Base-by-base conservation (phyloP, 30 jellyfish, hydroid and myxozoan genomes). In the Mastigias papua region DNA sequence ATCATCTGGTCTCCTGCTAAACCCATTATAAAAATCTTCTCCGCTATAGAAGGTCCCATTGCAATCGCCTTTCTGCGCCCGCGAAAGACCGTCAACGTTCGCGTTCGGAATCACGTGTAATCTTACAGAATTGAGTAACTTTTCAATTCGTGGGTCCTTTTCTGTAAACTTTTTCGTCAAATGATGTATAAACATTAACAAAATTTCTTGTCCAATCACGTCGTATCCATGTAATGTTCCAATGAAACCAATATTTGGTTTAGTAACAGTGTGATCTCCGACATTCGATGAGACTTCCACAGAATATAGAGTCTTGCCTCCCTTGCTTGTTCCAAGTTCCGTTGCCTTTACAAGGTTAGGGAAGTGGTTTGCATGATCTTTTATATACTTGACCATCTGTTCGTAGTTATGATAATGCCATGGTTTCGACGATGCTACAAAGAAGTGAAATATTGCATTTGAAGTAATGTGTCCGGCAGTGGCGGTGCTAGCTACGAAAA, bases 201-300 rank as follows among this genome's bases (percentile, higher is more conserved):
- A 50, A 6, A 96, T 60, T 35, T 96, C 99, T 32, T 93, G 92
- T 4, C 98, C 97, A 34, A 96, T 87, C 6, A 90, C 91, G 69
- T 96, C 99, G 78, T 90, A 91, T 54, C 97, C 98, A 68, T 91
- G 99, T 70, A 96, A 34, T 29, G 76, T 28, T n/a, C 97, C 96
- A 20, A 96, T 61, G 25, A 96, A 58, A 28, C 91, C 98, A n/a
- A 96, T 84, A 54, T 60, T 87, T 62, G 92, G 83, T 34, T 73
- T 73, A 50, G 68, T 33, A 27, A 1, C 73, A 9, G 21, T 62
- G 21, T 28, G 26, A 25, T 80, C 50, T n/a, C 85, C 91, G 16
- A 74, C 86, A 27, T 80, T 37, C 48, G 77, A 25, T 75, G 99
- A 68, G 29, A 96, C 58, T 62, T 86, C 94, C 21, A 90, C 82